Base-by-base conservation (phyloP, 2,797 vertebrate genomes). In the Percopsis omiscomaycus region DNA sequence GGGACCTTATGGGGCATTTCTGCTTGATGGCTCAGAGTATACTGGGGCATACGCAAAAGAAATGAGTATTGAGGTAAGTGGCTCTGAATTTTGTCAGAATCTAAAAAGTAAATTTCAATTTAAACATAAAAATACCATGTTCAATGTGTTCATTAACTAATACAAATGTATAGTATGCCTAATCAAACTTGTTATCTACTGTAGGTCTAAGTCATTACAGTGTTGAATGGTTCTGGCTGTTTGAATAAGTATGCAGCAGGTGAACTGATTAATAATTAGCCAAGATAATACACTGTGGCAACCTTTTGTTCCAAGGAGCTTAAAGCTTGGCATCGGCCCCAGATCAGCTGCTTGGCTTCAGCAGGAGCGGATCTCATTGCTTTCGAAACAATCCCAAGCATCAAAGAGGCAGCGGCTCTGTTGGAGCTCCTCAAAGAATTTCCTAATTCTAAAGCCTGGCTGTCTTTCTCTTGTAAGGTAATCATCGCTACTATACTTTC, bases 381-480 rank as follows among this genome's bases (percentile, higher is more conserved):
- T 46, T 84, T 95, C 62, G 94, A 95, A 81, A 95, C 94, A 11
- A 89, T 95, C 73, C 94, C 94, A 1, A 90, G 92, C 49, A 79
- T 91, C 61, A 94, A 93, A 80, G 94, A 95, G 78, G 93, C 90
- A 0, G 77, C 87, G 59, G 93, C 93, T 46, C 61, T 94, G 66
- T 70, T 93, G 59, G 89, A 93, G 76, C 86, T 94, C 63, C 88
- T 94, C 46, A 82, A 82, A 68, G 94, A 95, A 81, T 94, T 94
- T 68, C 93, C 94, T 0, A 74, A 88, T 70, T 64, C 71, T 1
- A 83, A 85, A 76, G 93, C 92, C 65, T 94, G 93, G 94, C 84
- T 95, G 44, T 88, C 93, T 51, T 94, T 94, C 78, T 94, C 94
- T 16, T 93, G 92, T 66, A 93, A 94, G 93, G 94, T 94, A 84